These are phyloP conservation scores for Dendrolimus kikuchii DNA, from an alignment of 1,140 invertebrate species.

Conservation along the genomic window DNA sequence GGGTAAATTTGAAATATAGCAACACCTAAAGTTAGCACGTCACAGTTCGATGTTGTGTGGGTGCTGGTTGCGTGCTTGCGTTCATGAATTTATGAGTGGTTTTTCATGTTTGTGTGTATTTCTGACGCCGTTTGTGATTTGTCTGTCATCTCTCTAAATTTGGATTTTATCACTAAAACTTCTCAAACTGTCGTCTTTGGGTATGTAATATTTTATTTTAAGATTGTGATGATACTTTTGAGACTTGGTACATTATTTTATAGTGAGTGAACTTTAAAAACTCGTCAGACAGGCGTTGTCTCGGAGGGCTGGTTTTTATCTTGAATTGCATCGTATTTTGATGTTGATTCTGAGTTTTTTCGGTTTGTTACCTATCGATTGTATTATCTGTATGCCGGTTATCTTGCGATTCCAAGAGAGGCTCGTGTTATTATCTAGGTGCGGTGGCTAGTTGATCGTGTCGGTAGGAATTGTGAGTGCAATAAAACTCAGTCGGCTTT, in stretches of 20 bases:
- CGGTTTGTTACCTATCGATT: slow-evolving; percentile 22
- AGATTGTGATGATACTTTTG: slow-evolving; percentile 1
- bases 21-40: slow-evolving; percentile 46
- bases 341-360: slow-evolving; percentile 16
- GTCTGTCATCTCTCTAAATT: slow-evolving; percentile 57
- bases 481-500: slow-evolving; percentile 52
- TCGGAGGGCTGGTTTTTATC: slow-evolving; percentile 8
- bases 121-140: slow-evolving; percentile 63
- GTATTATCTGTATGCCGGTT: slow-evolving; percentile 41
- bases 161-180: slow-evolving; percentile 69
- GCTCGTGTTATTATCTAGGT: slow-evolving; percentile 44
- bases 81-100: slow-evolving; percentile 41
- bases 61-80: slow-evolving; percentile 42
- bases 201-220: slow-evolving; percentile 39
- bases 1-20: slow-evolving; percentile 11
- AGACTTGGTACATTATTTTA: slow-evolving; percentile 3
- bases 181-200: slow-evolving; percentile 59
- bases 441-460: slow-evolving; percentile 34
- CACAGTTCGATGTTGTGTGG: slow-evolving; percentile 44
- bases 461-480: slow-evolving; percentile 22
- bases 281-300: slow-evolving; percentile 55
- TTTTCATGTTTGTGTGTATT: slow-evolving; percentile 63
- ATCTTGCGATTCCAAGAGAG: slow-evolving; percentile 43
- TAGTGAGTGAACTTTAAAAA: neutral
- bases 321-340: neutral